Percentiles rank a stretch among this genome's conserved stretches.
Evolutionary conservation across 2,888 invertebrate species (phyloP).

Genomic region (Limnephilus lunatus): DNA sequence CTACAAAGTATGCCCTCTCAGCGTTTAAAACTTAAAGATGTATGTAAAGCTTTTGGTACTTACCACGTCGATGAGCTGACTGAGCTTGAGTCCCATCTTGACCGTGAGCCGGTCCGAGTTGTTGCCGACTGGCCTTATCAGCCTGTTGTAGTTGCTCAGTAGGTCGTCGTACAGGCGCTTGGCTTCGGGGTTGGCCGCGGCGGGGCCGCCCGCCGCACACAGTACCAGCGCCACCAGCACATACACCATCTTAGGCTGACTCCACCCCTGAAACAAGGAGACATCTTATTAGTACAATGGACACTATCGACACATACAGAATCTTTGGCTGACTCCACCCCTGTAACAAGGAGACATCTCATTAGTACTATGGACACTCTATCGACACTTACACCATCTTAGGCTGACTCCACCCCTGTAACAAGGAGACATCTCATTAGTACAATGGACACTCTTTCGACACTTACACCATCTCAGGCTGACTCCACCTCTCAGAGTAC

Average conservation of each 20-base stretch:
- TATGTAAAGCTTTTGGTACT: constrained; percentile 73
- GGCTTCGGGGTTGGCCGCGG: constrained; percentile 93
- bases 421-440: too few relatives aligned
- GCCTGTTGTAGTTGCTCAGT: constrained; percentile 95
- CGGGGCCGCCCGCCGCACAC: constrained; percentile 87
- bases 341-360: constrained; percentile 72
- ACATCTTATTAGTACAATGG: constrained; percentile 73
- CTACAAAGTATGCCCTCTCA: too few relatives aligned
- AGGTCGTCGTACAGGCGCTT: constrained; percentile 97
- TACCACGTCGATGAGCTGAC: constrained; percentile 95
- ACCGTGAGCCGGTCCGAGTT: constrained; percentile 96
- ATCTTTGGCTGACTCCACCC: constrained; percentile 92
- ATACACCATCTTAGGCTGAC: constrained; percentile 91
- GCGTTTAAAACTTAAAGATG: neutral
- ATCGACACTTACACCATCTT: constrained; percentile 82
- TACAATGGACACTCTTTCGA: too few relatives aligned
- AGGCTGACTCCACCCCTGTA: too few relatives aligned
- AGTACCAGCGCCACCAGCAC: constrained; percentile 84
- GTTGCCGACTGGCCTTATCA: constrained; percentile 96
- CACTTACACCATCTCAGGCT: too few relatives aligned
- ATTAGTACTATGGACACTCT: constrained; percentile 70
- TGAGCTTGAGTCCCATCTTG: constrained; percentile 93
- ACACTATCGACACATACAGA: constrained; percentile 86
- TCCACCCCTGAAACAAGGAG: constrained; percentile 82
- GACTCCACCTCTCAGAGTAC: too few relatives aligned